Base-by-base conservation (phyloP, 2,797 vertebrate genomes). In the Acanthis flammea region DNA sequence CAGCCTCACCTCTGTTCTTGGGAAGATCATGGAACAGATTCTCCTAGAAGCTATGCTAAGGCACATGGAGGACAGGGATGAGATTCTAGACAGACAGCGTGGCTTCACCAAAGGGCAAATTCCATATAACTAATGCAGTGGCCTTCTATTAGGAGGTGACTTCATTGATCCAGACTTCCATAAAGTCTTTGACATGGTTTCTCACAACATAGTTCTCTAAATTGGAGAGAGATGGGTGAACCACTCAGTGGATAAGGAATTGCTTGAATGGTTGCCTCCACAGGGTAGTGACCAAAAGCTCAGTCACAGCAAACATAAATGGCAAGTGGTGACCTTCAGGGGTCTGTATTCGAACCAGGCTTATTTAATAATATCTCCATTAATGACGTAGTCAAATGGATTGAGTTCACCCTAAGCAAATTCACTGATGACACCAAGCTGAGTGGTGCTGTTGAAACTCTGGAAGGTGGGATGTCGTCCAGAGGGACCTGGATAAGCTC, bases 121-220 rank as follows among this genome's bases (percentile, higher is more conserved):
- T 75, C 47, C 45, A 5, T 13, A 14, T 39, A 24, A 39, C 2
- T 51, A 39, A 45, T 13, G 3, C 10, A 37, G 6, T 11, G 28
- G 19, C 45, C 19, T 51, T 53, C 62, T 53, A 5, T 21, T 13
- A 39, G 21, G 12, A 33, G 14, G 9, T 42, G 7, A 33, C 8
- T 23, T 60, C 12, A 60, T 9, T 51, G 13, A 45, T 28, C 10
- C 9, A 31, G 39, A 50, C 23, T 75, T 67, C 12, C 39, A 23
- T 6, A 47, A 54, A 44, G 2, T 13, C 23, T 60, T 58, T 60
- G 8, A 30, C 23, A 24, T 0, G 0, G 24, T 21, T 24, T 19
- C 13, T 60, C 24, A 28, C 18, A 35, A 37, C 4, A 17, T 30
- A 5, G 5, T 58, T 37, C 28, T 60, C 28, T 28, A 13, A 51